phyloP scores from a whole-genome alignment of 2,797 vertebrate species.

The Arnoldichthys spilopterus region DNA sequence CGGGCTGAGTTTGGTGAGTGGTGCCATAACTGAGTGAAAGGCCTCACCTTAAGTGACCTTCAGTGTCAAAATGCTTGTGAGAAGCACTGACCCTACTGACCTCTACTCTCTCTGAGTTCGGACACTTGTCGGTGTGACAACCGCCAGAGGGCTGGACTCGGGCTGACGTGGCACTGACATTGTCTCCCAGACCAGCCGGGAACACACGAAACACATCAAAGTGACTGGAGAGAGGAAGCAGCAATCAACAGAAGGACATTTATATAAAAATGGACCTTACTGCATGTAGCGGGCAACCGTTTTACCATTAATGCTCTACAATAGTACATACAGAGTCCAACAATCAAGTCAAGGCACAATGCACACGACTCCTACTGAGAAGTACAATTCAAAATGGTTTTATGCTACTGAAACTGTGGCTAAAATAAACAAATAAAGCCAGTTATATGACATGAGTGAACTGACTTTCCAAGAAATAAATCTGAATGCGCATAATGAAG shows the following conservation, averaged over 20 bases:
- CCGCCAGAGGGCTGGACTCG: constrained; percentile 42
- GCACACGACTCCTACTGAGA: no score
- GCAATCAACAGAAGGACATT: neutral
- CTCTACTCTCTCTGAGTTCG: constrained; percentile 23
- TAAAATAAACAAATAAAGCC: no score
- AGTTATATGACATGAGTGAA: no score
- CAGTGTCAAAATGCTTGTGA: constrained; percentile 34
- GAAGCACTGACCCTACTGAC: constrained; percentile 38
- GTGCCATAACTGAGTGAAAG: constrained; percentile 25
- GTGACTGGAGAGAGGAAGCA: no score
- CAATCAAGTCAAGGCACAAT: no score
- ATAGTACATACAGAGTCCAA: neutral
- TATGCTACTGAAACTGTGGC: no score
- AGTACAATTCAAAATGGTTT: no score
- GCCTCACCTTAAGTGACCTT: constrained; percentile 27
- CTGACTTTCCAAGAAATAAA: no score
- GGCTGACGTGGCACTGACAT: constrained; percentile 53
- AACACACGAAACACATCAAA: neutral
- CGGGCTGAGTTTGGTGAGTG: neutral
- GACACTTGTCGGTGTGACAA: constrained; percentile 3
- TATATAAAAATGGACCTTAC: neutral
- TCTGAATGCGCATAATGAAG: no score
- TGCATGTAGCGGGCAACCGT: neutral
- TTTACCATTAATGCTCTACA: neutral
- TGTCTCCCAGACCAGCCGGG: constrained; percentile 11